Evolutionary conservation across 2,888 invertebrate genomes (phyloP).

Genomic region (Dryadula phaetusa): DNA sequence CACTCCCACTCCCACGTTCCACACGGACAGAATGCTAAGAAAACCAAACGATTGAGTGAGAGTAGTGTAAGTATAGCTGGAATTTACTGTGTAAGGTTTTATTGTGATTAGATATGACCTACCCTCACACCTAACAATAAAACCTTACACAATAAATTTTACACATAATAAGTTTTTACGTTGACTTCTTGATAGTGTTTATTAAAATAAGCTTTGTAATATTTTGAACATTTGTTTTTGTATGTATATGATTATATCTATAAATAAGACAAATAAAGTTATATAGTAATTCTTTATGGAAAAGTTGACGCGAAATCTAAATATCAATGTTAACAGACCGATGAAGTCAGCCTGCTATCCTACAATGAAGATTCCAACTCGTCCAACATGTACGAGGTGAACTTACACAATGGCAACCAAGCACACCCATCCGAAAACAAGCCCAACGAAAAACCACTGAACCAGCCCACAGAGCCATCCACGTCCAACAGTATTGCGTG

Average conservation of each 20-base stretch:
- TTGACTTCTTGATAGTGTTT: too few relatives aligned
- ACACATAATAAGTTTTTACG: too few relatives aligned
- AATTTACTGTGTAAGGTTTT: too few relatives aligned
- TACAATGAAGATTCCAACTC: conserved; percentile 81
- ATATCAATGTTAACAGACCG: conserved; percentile 71
- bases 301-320: too few relatives aligned
- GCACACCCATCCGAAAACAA: conserved; percentile 46
- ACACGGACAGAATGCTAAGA: conserved; percentile 53
- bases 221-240: too few relatives aligned
- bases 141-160: too few relatives aligned
- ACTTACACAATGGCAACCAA: conserved; percentile 60
- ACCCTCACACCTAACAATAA: too few relatives aligned
- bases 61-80: conserved; percentile 73
- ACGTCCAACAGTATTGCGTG: conserved; percentile 69
- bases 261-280: too few relatives aligned
- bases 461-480: conserved; percentile 53
- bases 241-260: too few relatives aligned
- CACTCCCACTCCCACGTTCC: conserved; percentile 52
- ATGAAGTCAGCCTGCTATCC: conserved; percentile 72
- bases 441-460: conserved; percentile 50
- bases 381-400: conserved; percentile 72
- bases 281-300: too few relatives aligned
- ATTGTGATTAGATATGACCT: not conserved
- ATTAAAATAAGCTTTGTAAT: too few relatives aligned
- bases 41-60: conserved; percentile 72